Evolutionary conservation across 2,888 invertebrate genomes (phyloP).

Genomic region (Craniophora ligustri): DNA sequence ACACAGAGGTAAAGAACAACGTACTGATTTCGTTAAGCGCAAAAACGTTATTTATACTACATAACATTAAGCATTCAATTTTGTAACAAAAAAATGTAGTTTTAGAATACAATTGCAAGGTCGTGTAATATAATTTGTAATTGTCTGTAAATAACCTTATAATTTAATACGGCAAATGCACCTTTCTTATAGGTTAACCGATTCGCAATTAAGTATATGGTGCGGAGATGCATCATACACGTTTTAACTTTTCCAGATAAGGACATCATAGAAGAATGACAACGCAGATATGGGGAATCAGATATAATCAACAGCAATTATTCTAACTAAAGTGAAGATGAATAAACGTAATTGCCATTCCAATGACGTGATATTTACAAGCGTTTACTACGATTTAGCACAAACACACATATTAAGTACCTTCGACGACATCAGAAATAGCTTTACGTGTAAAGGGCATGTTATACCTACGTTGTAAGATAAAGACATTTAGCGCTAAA

Average conservation of each 20-base stretch:
- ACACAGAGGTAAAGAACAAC: constrained; percentile 21
- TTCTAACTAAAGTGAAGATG: constrained; percentile 57
- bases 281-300: constrained; percentile 34
- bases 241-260: constrained; percentile 43
- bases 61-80: not conserved
- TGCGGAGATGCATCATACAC: constrained; percentile 40
- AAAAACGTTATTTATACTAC: not conserved
- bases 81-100: not conserved
- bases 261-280: constrained; percentile 40
- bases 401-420: constrained; percentile 69
- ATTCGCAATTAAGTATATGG: constrained; percentile 33
- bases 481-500: constrained; percentile 27
- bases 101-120: constrained; percentile 6
- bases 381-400: constrained; percentile 69
- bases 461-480: constrained; percentile 43
- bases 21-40: constrained; percentile 7
- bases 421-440: constrained; percentile 74
- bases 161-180: constrained; percentile 24
- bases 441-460: constrained; percentile 76
- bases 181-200: constrained; percentile 24
- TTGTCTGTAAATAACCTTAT: constrained; percentile 28
- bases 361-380: constrained; percentile 71
- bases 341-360: constrained; percentile 66
- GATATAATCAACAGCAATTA: constrained; percentile 53
- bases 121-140: not conserved